A percentile compares a stretch with the other conserved stretches of the same genome.
Conservation (phyloP, 2,888 invertebrate genomes). For the Oligia fasciuncula region DNA sequence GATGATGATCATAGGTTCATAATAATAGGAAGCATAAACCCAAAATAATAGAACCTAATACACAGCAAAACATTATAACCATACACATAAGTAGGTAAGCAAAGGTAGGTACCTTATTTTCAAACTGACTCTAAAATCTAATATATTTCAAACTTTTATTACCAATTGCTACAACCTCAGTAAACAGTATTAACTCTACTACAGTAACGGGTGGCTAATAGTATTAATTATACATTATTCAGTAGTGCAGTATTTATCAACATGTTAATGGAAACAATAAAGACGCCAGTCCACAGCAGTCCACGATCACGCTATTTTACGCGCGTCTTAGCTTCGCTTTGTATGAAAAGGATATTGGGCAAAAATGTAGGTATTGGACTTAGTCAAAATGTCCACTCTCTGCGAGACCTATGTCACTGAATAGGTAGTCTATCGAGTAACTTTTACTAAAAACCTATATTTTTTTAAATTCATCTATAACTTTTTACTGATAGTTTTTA, state of each 20-base stretch:
- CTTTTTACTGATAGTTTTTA: neutral
- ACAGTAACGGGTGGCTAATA: neutral
- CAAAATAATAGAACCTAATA: neutral
- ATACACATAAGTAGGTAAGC: neutral
- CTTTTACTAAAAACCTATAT: neutral
- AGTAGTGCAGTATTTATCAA: slow-evolving; percentile 32
- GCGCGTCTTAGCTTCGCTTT: neutral
- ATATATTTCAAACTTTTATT: neutral
- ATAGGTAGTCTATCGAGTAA: neutral
- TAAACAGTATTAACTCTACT: slow-evolving; percentile 9
- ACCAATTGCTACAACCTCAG: slow-evolving; percentile 14
- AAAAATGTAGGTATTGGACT: neutral
- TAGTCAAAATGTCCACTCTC: neutral
- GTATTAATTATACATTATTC: slow-evolving; percentile 8
- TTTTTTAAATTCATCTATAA: neutral
- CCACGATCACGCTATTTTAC: neutral
- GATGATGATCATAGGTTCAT: neutral
- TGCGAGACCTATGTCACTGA: neutral
- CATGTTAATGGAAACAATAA: slow-evolving; percentile 22
- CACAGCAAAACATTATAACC: neutral
- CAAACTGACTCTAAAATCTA: neutral
- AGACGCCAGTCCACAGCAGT: neutral
- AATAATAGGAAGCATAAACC: neutral
- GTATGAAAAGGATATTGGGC: neutral
- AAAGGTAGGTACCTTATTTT: neutral